Conservation (phyloP, 2,888 invertebrate species). For the Limenitis camilla region DNA sequence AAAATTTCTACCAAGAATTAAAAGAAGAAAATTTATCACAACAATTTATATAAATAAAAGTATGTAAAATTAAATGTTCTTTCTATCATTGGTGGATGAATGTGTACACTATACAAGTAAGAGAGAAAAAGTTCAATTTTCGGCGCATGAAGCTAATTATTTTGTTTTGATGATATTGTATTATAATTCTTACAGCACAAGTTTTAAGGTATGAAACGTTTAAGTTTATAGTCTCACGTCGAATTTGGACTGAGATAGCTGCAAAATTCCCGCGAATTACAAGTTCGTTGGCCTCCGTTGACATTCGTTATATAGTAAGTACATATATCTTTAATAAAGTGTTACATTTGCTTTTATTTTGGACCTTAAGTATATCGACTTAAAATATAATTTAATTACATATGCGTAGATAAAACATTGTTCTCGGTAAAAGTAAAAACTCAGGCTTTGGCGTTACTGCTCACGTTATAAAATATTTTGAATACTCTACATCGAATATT, state of each 20-base stretch:
- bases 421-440: conserved; percentile 67
- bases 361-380: neutral
- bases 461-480: conserved; percentile 35
- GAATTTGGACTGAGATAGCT: conserved; percentile 18
- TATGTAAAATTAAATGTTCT: neutral
- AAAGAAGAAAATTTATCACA: too few relatives aligned
- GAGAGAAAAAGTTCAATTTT: too few relatives aligned
- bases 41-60: neutral
- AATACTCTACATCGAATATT: conserved; percentile 23
- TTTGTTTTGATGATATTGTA: too few relatives aligned
- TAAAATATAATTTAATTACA: conserved; percentile 4
- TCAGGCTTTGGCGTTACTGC: conserved; percentile 44
- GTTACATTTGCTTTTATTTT: conserved; percentile 3
- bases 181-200: too few relatives aligned
- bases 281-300: conserved; percentile 29
- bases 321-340: conserved; percentile 10
- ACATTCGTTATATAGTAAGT: conserved; percentile 17
- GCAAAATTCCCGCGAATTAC: conserved; percentile 34
- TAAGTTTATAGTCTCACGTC: conserved; percentile 5
- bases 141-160: too few relatives aligned
- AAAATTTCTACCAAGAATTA: too few relatives aligned
- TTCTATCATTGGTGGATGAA: too few relatives aligned
- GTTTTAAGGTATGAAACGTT: too few relatives aligned
- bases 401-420: neutral
- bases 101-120: neutral